Percentiles rank a stretch among this genome's conserved stretches.
phyloP scores from a whole-genome alignment of 2,113 vertebrate species.

The Pygoscelis antarcticus region DNA sequence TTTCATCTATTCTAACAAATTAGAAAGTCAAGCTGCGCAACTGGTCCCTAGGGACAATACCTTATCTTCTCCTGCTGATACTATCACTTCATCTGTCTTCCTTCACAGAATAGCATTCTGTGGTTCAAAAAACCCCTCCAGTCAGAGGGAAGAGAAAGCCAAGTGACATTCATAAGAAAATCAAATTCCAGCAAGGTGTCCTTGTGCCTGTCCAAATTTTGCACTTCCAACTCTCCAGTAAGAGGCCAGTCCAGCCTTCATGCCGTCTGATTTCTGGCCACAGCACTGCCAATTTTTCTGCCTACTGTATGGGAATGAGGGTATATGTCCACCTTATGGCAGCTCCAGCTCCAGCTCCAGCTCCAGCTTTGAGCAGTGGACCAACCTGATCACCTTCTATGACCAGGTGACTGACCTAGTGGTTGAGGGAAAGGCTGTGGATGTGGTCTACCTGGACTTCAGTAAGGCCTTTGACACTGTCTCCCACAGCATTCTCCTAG shows the following conservation, averaged over 20 bases:
- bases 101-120: not conserved
- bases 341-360: not conserved
- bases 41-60: not conserved
- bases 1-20: not conserved
- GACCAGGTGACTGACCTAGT: too few relatives aligned
- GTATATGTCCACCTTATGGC: too few relatives aligned
- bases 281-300: not conserved
- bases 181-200: not conserved
- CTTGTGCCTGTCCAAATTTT: not conserved
- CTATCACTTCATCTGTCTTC: not conserved
- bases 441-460: too few relatives aligned
- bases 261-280: not conserved
- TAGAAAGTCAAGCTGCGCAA: conserved; percentile 9
- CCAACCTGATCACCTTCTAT: too few relatives aligned
- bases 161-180: not conserved
- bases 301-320: not conserved
- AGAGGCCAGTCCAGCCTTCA: not conserved
- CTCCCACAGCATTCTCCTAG: too few relatives aligned
- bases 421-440: too few relatives aligned
- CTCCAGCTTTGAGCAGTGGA: not conserved
- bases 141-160: not conserved
- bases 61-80: not conserved
- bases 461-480: too few relatives aligned
- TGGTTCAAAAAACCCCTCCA: not conserved
- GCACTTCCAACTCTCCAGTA: not conserved